Evolutionary conservation across 30 jellyfish, hydroid and myxozoan genomes (phyloP), one percentile per base, ranked within the genome.

Genomic region (Catostylus mosaicus): DNA sequence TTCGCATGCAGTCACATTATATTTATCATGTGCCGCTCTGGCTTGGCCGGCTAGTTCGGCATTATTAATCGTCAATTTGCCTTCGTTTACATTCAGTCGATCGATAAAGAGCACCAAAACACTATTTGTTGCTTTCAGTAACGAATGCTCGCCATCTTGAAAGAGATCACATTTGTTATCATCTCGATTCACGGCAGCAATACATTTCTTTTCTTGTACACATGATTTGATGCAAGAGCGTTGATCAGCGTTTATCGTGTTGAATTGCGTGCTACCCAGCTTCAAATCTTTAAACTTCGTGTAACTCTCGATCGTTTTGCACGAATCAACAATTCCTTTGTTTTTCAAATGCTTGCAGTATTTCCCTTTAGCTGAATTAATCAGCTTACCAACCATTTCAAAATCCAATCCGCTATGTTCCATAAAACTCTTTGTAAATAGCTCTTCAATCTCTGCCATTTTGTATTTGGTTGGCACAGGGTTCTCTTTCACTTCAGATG

Each of bases 401-500:
- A 29, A 38, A 51, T 73, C 75, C 14, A 59, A 35, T 20, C 82
- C 89, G 4, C 34, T 36, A 30, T 52, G 68, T 16, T 34, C 76
- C 95, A 84, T 84, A 67, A 34, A 84, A n/a, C 29, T 40, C 83
- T 63, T 22, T 23, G 95, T 72, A 52, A 84, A 84, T 31, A 84
- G 56, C 0, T 84, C 84, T 56, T 57, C 95, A 20, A 84, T 84
- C 19, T 72, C 52, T 1, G 68, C 87, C 88, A 84, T 45, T 50
- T 59, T 84, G 75, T 54, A 62, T 40, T 48, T 60, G 52, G 84
- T 78, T 6, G 95, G 95, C 10, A 84, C 95, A 0, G 95, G 95
- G 43, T 67, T 84, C 1, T 84, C 88, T 60, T 84, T 84, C 47
- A 84, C 95, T 4, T 86, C 79, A 4, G 95, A 84, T 18, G 95